Evolutionary conservation across 2,888 invertebrate genomes (phyloP).

Genomic region (Metalampra italica): DNA sequence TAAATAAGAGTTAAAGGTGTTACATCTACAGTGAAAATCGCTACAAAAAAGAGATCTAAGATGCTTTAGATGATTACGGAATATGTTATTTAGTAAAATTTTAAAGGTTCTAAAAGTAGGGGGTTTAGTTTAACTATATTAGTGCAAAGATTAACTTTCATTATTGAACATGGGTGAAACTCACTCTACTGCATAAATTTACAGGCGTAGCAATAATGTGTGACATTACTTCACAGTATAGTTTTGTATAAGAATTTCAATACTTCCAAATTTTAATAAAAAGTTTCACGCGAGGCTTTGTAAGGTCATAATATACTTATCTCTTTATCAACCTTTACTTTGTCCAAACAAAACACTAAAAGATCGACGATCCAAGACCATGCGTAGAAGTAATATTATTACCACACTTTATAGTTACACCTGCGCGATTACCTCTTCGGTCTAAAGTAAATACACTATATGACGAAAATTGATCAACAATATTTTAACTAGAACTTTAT

Average conservation of each 20-base stretch:
- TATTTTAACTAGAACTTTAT: not conserved
- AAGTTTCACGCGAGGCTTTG: no score
- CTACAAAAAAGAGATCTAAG: conserved; percentile 11
- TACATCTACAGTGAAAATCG: conserved; percentile 20
- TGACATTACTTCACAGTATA: no score
- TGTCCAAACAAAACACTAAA: no score
- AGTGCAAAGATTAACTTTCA: conserved; percentile 8
- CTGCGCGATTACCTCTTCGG: conserved; percentile 13
- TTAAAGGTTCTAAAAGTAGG: conserved; percentile 12
- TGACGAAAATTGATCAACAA: not conserved
- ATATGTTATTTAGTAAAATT: conserved; percentile 8
- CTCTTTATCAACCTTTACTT: no score
- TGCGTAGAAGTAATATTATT: no score
- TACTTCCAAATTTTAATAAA: no score
- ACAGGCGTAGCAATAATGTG: no score
- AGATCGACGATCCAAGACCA: no score
- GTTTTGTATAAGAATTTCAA: no score
- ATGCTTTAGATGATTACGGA: conserved; percentile 7
- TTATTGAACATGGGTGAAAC: conserved; percentile 2
- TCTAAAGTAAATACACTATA: conserved; percentile 16
- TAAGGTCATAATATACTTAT: no score
- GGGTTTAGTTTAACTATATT: conserved; percentile 7
- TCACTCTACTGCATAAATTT: no score
- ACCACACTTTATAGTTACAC: no score
- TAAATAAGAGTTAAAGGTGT: conserved; percentile 13